A percentile compares a stretch with the other conserved stretches of the same genome.
Evolutionary conservation across 2,113 vertebrate species (phyloP).

Genomic region (Myxocyprinus asiaticus): DNA sequence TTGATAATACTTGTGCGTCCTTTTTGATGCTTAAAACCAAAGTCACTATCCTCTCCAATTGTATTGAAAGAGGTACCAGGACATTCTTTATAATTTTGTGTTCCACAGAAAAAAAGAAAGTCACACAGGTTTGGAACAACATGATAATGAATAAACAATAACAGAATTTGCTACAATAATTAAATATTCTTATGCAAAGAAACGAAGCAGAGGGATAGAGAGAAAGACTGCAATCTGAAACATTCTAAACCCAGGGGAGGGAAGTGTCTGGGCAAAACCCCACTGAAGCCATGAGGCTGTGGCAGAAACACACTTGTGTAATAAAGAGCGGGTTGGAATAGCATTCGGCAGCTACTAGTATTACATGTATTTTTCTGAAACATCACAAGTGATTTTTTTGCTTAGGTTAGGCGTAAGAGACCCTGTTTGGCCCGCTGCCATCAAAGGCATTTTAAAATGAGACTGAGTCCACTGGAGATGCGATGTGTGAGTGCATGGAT

Average conservation of each 20-base stretch:
- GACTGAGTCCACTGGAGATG: slow-evolving; percentile 5
- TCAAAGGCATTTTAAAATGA: slow-evolving; percentile 44
- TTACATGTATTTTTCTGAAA: slow-evolving; percentile 40
- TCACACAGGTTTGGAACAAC: too few relatives aligned
- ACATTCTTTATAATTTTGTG: too few relatives aligned
- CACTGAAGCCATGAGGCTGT: slow-evolving; percentile 8
- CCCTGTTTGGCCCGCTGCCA: slow-evolving; percentile 37
- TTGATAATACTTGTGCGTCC: too few relatives aligned
- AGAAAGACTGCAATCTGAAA: background rate
- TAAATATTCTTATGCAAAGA: too few relatives aligned
- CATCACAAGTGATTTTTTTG: slow-evolving; percentile 36
- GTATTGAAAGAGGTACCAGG: too few relatives aligned
- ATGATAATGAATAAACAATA: too few relatives aligned
- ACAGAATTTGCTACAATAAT: too few relatives aligned
- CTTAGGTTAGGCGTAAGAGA: slow-evolving; percentile 29
- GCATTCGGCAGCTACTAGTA: slow-evolving; percentile 21
- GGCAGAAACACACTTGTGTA: slow-evolving; percentile 19
- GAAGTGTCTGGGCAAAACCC: background rate
- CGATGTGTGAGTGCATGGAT: slow-evolving; percentile 1
- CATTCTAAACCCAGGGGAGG: background rate
- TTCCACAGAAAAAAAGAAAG: too few relatives aligned
- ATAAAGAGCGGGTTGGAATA: slow-evolving; percentile 12
- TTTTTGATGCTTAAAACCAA: too few relatives aligned
- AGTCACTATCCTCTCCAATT: too few relatives aligned
- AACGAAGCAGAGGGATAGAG: background rate